phyloP scores from a whole-genome alignment of 2,113 vertebrate species.

The Crotalus helleri region DNA sequence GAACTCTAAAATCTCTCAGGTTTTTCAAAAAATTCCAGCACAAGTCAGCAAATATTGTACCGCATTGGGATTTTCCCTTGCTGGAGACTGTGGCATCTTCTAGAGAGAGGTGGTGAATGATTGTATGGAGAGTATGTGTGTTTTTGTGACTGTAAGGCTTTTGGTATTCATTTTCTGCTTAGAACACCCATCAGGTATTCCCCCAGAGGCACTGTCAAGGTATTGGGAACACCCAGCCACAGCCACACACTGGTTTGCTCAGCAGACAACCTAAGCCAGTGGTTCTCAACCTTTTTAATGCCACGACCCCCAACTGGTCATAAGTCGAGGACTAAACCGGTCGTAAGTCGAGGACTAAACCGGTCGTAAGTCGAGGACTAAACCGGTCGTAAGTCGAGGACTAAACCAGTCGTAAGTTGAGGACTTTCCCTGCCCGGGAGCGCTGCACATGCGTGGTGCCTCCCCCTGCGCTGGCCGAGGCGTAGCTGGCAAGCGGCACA shows the following conservation, averaged over 20 bases:
- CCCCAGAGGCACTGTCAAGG: slow-evolving; percentile 45
- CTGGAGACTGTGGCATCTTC: not conserved
- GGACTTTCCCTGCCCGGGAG: too few species aligned
- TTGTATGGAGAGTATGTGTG: not conserved
- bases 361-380: too few species aligned
- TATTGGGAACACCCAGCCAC: slow-evolving; percentile 57
- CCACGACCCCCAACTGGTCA: too few species aligned
- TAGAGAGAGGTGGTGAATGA: not conserved
- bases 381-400: too few species aligned
- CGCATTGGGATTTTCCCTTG: slow-evolving; percentile 9
- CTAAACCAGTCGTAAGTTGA: too few species aligned
- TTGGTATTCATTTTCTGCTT: slow-evolving; percentile 60
- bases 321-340: too few species aligned
- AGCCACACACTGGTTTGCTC: slow-evolving; percentile 52
- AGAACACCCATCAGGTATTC: slow-evolving; percentile 60
- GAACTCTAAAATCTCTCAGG: not conserved
- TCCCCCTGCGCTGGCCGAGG: too few species aligned
- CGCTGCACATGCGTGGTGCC: too few species aligned
- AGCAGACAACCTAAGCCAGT: slow-evolving; percentile 11
- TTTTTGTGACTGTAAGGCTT: slow-evolving; percentile 47
- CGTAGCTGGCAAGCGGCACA: too few species aligned
- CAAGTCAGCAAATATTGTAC: slow-evolving; percentile 20
- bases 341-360: too few species aligned
- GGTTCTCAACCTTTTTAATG: too few species aligned
- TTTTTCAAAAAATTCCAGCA: slow-evolving; percentile 21